These are phyloP conservation scores for Rhabdophis nuchalis DNA, from an alignment of 2,797 vertebrate genomes.

Conservation along the genomic window DNA sequence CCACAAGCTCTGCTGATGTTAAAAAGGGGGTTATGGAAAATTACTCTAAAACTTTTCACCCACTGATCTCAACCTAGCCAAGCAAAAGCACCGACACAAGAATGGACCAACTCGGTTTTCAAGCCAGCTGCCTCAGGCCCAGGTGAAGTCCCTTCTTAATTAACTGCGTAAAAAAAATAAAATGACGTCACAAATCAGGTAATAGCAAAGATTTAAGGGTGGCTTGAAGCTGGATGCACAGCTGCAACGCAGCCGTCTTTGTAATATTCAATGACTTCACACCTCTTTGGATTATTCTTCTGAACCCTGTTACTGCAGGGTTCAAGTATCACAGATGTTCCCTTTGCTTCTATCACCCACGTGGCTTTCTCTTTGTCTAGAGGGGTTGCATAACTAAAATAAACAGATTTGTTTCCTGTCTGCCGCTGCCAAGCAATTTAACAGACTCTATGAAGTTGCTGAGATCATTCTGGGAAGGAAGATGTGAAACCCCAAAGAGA, in stretches of 20 bases:
- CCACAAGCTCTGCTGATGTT: background rate
- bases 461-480: slow-evolving; percentile 46
- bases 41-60: background rate
- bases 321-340: slow-evolving; percentile 52
- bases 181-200: background rate
- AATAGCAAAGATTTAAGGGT: background rate
- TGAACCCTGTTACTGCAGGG: slow-evolving; percentile 36
- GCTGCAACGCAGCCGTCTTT: slow-evolving; percentile 5
- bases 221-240: slow-evolving; percentile 6
- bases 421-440: slow-evolving; percentile 66
- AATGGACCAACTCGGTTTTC: background rate
- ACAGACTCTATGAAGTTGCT: slow-evolving; percentile 58
- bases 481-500: background rate
- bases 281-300: slow-evolving; percentile 8
- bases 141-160: background rate
- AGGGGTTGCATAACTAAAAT: slow-evolving; percentile 77
- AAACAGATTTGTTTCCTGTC: slow-evolving; percentile 84
- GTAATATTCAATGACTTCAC: slow-evolving; percentile 26
- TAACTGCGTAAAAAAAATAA: background rate
- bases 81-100: background rate
- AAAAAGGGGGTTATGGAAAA: background rate
- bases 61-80: background rate
- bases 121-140: no score
- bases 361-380: slow-evolving; percentile 59
- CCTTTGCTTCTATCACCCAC: slow-evolving; percentile 71